Percentiles rank a stretch among this genome's conserved stretches.
Evolutionary conservation across 2,888 invertebrate genomes (phyloP).

Genomic region (Sussaba pulchella): DNA sequence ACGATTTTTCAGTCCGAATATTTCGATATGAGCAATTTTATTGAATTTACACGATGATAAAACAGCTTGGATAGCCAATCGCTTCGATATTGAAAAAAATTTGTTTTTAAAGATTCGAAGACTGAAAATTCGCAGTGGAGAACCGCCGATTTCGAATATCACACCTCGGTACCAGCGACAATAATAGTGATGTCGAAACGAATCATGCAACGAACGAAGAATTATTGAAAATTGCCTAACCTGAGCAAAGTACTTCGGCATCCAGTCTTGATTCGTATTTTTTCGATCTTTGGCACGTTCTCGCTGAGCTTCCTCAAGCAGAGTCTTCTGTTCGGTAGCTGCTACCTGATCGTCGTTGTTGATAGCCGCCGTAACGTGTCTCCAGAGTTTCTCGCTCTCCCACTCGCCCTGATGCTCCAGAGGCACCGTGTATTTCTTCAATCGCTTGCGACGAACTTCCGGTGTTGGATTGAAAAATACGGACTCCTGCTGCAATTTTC

Average conservation of each 20-base stretch:
- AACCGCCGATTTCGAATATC: background rate
- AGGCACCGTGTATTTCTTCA: slow-evolving; percentile 92
- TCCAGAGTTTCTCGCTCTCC: slow-evolving; percentile 96
- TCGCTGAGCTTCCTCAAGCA: slow-evolving; percentile 95
- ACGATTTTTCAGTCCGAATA: no score
- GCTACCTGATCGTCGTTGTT: slow-evolving; percentile 91
- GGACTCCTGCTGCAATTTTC: slow-evolving; percentile 86
- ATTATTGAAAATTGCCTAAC: slow-evolving; percentile 73
- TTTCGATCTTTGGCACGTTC: slow-evolving; percentile 90
- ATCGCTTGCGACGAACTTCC: slow-evolving; percentile 89
- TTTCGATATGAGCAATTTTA: background rate
- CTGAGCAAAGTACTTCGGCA: slow-evolving; percentile 90
- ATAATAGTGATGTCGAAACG: background rate
- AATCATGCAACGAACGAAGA: background rate
- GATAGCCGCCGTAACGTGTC: slow-evolving; percentile 94
- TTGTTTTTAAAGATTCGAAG: no score
- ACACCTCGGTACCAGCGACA: background rate
- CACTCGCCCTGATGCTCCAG: slow-evolving; percentile 91
- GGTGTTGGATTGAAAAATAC: slow-evolving; percentile 90
- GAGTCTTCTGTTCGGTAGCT: slow-evolving; percentile 96
- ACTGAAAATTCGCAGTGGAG: no score
- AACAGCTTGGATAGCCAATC: no score
- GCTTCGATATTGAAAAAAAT: no score
- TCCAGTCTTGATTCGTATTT: slow-evolving; percentile 88
- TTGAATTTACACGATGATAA: no score